Percentiles rank a stretch among this genome's conserved stretches.
These are phyloP conservation scores for Drosophila carrolli DNA, from an alignment of 1,140 invertebrate genomes.

Conservation along the genomic window DNA sequence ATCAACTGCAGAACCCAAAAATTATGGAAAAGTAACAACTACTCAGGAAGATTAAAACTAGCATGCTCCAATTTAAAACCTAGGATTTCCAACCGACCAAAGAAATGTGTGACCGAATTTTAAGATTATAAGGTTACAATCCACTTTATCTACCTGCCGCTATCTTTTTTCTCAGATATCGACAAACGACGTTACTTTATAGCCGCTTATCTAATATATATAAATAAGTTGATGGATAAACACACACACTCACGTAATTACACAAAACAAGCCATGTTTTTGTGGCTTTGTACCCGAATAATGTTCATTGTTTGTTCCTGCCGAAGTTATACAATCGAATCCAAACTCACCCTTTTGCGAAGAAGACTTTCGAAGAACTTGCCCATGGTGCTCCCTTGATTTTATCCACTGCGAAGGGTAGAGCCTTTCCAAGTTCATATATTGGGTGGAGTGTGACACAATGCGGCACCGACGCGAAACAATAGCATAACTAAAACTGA, in stretches of 20 bases:
- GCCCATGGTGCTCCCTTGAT: conserved; percentile 30
- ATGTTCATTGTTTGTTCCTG: conserved; percentile 18
- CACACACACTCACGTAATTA: not conserved
- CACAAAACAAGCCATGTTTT: not conserved
- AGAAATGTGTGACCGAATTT: not conserved
- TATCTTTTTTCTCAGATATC: not conserved
- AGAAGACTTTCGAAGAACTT: conserved; percentile 48
- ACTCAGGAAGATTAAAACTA: not conserved
- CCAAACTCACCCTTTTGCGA: conserved; percentile 39
- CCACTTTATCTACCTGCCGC: not conserved
- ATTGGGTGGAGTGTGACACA: conserved; percentile 9
- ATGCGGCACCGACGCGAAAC: conserved; percentile 50
- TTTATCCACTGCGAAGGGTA: conserved; percentile 4
- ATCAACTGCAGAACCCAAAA: not conserved
- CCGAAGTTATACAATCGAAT: conserved; percentile 2
- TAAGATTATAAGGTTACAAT: not conserved
- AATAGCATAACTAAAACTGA: conserved; percentile 70
- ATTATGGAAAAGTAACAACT: not conserved
- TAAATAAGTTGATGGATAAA: conserved; percentile 26
- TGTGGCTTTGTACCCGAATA: conserved; percentile 12
- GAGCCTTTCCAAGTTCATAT: conserved; percentile 5
- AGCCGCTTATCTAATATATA: conserved; percentile 10
- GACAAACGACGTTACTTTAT: not conserved
- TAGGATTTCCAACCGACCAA: not conserved
- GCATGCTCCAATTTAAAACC: not conserved